These are phyloP conservation scores for Oscheius onirici DNA, from an alignment of 2,888 invertebrate species.

Conservation along the genomic window DNA sequence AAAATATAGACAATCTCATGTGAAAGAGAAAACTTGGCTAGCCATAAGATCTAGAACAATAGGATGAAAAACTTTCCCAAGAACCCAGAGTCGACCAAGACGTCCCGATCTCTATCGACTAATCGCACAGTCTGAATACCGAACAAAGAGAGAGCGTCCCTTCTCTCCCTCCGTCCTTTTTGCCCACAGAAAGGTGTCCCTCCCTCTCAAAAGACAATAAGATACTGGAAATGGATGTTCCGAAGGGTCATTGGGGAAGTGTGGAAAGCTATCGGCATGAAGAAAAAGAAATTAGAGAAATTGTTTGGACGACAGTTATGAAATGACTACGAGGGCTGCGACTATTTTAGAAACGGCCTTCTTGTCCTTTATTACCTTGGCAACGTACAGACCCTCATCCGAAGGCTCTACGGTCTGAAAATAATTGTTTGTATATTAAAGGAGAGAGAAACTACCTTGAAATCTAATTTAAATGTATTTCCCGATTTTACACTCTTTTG, in stretches of 20 bases:
- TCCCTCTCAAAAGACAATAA: too few relatives aligned
- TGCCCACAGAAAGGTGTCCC: too few relatives aligned
- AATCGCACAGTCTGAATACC: too few relatives aligned
- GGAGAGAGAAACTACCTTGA: constrained; percentile 48
- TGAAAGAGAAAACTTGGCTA: constrained; percentile 30
- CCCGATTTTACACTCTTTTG: constrained; percentile 66
- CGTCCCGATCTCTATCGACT: not conserved
- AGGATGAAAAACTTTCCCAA: constrained; percentile 3
- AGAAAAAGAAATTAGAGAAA: constrained; percentile 3
- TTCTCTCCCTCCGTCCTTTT: too few relatives aligned
- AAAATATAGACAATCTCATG: constrained; percentile 25
- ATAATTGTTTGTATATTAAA: not conserved
- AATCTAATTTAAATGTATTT: constrained; percentile 67
- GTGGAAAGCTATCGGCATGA: constrained; percentile 31
- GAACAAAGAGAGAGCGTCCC: too few relatives aligned
- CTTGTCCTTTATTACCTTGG: constrained; percentile 68
- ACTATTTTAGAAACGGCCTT: constrained; percentile 66
- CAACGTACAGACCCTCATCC: constrained; percentile 64
- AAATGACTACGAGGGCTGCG: constrained; percentile 46
- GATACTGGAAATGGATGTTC: not conserved
- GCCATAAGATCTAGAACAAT: constrained; percentile 15
- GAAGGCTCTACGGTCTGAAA: constrained; percentile 56
- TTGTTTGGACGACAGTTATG: not conserved
- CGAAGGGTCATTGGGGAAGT: constrained; percentile 9
- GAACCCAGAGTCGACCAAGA: not conserved